These are phyloP conservation scores for Perdita meconis DNA, from an alignment of 2,888 invertebrate genomes.

Conservation along the genomic window DNA sequence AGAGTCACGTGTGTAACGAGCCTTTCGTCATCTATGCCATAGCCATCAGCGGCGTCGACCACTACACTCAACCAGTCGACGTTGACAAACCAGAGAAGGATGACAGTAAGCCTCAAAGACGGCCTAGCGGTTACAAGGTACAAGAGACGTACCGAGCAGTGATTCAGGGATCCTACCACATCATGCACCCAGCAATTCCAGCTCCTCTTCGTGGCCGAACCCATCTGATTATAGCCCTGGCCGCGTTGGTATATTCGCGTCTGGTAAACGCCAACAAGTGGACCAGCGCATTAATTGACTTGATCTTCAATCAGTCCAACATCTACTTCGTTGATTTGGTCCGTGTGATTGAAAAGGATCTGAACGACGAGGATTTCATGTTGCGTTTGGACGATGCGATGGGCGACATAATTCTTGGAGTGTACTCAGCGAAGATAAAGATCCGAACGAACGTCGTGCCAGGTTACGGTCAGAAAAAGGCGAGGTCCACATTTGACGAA, in stretches of 20 bases:
- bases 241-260: constrained; percentile 77
- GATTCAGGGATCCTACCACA: constrained; percentile 77
- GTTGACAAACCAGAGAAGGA: constrained; percentile 54
- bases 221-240: constrained; percentile 76
- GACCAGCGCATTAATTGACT: constrained; percentile 77
- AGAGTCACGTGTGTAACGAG: constrained; percentile 77
- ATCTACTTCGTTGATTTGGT: constrained; percentile 79
- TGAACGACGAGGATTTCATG: constrained; percentile 73
- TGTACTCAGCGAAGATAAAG: constrained; percentile 80
- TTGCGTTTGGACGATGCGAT: constrained; percentile 76
- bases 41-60: constrained; percentile 60
- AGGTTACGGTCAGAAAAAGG: constrained; percentile 74
- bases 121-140: constrained; percentile 77
- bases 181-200: constrained; percentile 73
- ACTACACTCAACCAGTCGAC: constrained; percentile 57
- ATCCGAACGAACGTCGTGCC: constrained; percentile 76
- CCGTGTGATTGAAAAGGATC: constrained; percentile 75
- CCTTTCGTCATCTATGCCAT: constrained; percentile 76
- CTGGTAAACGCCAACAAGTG: constrained; percentile 78
- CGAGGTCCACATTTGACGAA: constrained; percentile 69
- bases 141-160: constrained; percentile 75
- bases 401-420: constrained; percentile 79
- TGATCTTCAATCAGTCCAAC: constrained; percentile 81
- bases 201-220: constrained; percentile 72
- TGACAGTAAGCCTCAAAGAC: constrained; percentile 63